Evolutionary conservation across 2,113 vertebrate genomes (phyloP).

Genomic region (Charadrius vociferus): DNA sequence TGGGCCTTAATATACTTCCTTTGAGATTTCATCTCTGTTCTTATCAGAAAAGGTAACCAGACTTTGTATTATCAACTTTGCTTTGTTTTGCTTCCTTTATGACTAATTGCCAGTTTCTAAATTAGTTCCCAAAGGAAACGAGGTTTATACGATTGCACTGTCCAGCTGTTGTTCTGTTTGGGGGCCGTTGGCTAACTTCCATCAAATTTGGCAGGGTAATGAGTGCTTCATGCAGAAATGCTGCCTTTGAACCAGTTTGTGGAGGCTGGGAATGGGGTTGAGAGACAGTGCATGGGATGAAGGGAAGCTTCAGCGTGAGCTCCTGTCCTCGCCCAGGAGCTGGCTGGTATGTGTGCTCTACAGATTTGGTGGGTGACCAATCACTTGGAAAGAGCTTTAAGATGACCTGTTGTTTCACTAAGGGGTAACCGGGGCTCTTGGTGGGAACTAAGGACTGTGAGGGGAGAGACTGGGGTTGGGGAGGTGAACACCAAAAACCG

Average conservation of each 20-base stretch:
- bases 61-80: not conserved
- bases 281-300: not conserved
- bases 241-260: not conserved
- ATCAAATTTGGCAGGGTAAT: not conserved
- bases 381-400: not conserved
- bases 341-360: not conserved
- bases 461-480: not conserved
- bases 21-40: not conserved
- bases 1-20: not conserved
- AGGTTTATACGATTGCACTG: not conserved
- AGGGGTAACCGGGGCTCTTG: not conserved
- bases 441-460: not conserved
- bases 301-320: not conserved
- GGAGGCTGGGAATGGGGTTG: not conserved
- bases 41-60: conserved; percentile 6
- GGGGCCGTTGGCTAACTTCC: not conserved
- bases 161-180: not conserved
- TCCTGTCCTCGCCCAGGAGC: not conserved
- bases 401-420: not conserved
- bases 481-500: not conserved
- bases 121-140: not conserved
- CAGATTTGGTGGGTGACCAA: not conserved
- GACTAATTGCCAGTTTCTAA: not conserved
- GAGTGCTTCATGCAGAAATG: not conserved
- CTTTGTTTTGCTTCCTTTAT: conserved; percentile 11